Evolutionary conservation across 2,797 vertebrate genomes (phyloP).

Genomic region (Lemur catta): DNA sequence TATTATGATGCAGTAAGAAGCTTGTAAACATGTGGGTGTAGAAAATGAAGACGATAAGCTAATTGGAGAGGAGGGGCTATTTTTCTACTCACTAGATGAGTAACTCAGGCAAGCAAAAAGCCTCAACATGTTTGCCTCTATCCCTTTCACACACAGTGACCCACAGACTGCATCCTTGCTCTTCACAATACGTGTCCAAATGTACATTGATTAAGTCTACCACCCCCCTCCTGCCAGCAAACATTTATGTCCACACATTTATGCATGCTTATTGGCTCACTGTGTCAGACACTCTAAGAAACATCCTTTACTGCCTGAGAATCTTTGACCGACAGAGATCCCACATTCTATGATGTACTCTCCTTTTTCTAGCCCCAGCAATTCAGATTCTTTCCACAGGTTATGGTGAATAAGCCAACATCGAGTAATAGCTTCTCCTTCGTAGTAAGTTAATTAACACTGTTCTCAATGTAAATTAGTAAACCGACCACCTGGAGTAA

Average conservation of each 20-base stretch:
- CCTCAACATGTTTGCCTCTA: not conserved
- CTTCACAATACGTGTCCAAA: not conserved
- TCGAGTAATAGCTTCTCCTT: not conserved
- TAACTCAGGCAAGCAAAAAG: not conserved
- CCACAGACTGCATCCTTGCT: not conserved
- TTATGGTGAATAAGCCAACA: not conserved
- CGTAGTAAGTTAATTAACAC: not conserved
- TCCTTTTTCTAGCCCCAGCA: not conserved
- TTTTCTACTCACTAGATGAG: not conserved
- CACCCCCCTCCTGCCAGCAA: not conserved
- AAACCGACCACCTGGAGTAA: conserved; percentile 5
- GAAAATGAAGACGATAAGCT: not conserved
- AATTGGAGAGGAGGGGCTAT: not conserved
- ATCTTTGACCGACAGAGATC: not conserved
- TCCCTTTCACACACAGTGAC: not conserved
- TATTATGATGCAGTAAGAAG: not conserved
- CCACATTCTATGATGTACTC: not conserved
- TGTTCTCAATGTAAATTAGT: not conserved
- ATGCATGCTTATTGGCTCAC: not conserved
- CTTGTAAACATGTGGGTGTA: not conserved
- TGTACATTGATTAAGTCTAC: not conserved
- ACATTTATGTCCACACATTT: not conserved
- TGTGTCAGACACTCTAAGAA: not conserved
- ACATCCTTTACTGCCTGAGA: not conserved
- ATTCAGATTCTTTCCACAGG: not conserved